These are phyloP conservation scores for Apotomis capreana DNA, from an alignment of 2,888 invertebrate species.

Conservation along the genomic window DNA sequence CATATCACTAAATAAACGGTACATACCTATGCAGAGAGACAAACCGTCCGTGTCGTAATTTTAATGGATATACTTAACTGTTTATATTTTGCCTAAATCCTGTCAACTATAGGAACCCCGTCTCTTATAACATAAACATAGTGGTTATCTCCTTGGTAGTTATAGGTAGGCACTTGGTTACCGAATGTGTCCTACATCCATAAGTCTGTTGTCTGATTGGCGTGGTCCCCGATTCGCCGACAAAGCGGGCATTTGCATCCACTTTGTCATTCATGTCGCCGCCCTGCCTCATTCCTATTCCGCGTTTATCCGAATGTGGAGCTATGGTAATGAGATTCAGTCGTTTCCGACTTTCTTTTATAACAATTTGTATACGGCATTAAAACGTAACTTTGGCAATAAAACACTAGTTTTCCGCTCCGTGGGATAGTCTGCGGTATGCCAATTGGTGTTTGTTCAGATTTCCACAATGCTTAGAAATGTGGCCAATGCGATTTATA, in stretches of 20 bases:
- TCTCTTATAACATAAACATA: too few relatives aligned
- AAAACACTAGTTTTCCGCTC: conserved; percentile 31
- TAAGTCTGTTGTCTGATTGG: conserved; percentile 53
- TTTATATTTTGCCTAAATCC: too few relatives aligned
- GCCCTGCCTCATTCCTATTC: conserved; percentile 74
- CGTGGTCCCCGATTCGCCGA: conserved; percentile 63
- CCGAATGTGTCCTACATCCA: conserved; percentile 47
- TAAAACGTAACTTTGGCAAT: conserved; percentile 46
- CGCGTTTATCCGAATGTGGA: conserved; percentile 64
- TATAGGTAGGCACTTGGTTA: conserved; percentile 15
- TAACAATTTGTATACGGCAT: conserved; percentile 37
- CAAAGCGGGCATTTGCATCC: conserved; percentile 78
- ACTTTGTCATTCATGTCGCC: conserved; percentile 80
- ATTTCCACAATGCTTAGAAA: not conserved
- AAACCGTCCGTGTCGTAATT: too few relatives aligned
- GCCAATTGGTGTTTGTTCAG: not conserved
- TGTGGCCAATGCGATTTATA: not conserved
- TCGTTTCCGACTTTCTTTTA: conserved; percentile 69
- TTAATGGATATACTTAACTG: too few relatives aligned
- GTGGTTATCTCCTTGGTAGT: too few relatives aligned
- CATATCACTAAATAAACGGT: too few relatives aligned
- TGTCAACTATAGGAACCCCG: too few relatives aligned
- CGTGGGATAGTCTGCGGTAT: conserved; percentile 6
- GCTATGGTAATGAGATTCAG: conserved; percentile 72
- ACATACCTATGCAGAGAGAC: too few relatives aligned